These are phyloP conservation scores for Seriola aureovittata DNA, from an alignment of 2,113 vertebrate species.

Conservation along the genomic window DNA sequence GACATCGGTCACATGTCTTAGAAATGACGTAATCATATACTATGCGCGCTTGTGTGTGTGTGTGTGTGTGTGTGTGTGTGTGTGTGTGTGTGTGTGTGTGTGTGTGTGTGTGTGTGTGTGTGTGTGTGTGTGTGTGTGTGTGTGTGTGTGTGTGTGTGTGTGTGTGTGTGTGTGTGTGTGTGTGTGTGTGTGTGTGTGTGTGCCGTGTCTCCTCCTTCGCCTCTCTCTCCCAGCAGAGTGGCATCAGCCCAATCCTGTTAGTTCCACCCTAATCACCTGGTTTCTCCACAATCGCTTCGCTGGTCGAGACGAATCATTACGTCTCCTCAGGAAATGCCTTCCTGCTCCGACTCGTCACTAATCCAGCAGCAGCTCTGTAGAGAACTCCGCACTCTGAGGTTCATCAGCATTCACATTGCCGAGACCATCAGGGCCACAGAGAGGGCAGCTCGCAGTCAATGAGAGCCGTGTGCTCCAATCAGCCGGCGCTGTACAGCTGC, in stretches of 20 bases:
- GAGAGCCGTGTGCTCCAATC: not conserved
- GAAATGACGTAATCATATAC: no score
- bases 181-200: not conserved
- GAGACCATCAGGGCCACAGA: not conserved
- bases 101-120: not conserved
- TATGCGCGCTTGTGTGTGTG: no score
- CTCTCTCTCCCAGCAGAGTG: slow-evolving; percentile 20
- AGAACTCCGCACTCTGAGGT: not conserved
- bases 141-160: no score
- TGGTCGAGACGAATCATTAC: slow-evolving; percentile 31
- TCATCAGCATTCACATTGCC: slow-evolving; percentile 8
- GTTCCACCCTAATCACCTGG: slow-evolving; percentile 70
- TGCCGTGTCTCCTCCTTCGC: not conserved
- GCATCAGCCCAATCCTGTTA: slow-evolving; percentile 54
- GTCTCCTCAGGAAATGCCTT: slow-evolving; percentile 41
- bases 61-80: not conserved
- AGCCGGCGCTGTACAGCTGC: not conserved
- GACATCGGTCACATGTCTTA: no score
- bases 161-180: not conserved
- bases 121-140: no score
- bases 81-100: not conserved
- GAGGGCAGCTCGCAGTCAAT: not conserved
- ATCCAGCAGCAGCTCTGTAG: not conserved
- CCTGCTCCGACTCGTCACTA: slow-evolving; percentile 16
- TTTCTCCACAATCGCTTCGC: slow-evolving; percentile 38